Evolutionary conservation across 2,888 invertebrate species (phyloP), one percentile per base, ranked within the genome.

Genomic region (Tromatobia lineatoria): DNA sequence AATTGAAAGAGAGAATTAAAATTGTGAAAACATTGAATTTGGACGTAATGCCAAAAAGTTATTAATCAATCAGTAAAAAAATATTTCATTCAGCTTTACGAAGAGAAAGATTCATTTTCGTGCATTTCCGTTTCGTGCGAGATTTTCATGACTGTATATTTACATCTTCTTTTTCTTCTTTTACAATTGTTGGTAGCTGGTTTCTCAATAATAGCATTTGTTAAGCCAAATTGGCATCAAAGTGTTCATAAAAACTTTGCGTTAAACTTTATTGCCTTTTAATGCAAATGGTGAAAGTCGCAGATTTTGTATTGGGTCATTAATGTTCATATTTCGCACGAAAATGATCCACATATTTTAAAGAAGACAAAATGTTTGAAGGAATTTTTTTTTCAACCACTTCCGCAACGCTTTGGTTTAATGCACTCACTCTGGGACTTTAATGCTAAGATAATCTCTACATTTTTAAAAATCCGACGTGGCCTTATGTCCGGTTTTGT

Each of bases 241-340:
- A 10, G 23, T 3, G 6, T 10, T 3, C 10, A 20, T 20, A 18
- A 15, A 7, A 7, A 59, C 8, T 8, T 59, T 59, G 7, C 59
- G 13, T 15, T 25, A 25, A 59, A 29, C 15, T 29, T 29, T 59
- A 29, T 20, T 10, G 10, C 11, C 59, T 29, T 25, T 8, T 13
- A 23, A 59, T 13, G 25, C n/a, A 29, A 59, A 29, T 59, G 29
- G 29, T 59, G 59, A 59, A 59, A 59, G 59, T 29, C 15, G 13
- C 11, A 1, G 3, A 59, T 29, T 57, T 59, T 15, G 13, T 3
- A 29, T 59, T 59, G 13, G 29, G 1, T 6, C 25, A 59, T 59
- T 59, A 3, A 59, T n/a, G 15, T 59, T 59, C 1, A 59, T n/a
- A 59, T 59, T 25, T 29, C 15, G 29, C 13, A 29, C 59, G 15